phyloP scores from a whole-genome alignment of 1,140 invertebrate species.

The Melipona quadrifasciata region DNA sequence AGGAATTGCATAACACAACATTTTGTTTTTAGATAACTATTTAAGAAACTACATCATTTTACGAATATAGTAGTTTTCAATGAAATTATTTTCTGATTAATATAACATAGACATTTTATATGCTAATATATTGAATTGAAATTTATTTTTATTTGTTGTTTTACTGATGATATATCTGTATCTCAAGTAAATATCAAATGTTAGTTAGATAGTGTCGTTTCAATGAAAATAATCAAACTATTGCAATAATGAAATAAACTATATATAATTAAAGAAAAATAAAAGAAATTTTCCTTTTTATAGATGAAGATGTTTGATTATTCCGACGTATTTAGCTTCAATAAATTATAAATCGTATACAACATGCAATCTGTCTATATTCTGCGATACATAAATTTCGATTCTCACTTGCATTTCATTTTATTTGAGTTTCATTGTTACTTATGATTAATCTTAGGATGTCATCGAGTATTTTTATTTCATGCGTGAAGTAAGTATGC shows the following conservation, averaged over 20 bases:
- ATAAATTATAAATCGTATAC: background rate
- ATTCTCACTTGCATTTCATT: conserved; percentile 29
- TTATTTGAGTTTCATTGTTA: conserved; percentile 2
- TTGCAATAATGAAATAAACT: background rate
- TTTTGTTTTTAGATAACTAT: no score
- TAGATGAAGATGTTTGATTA: background rate
- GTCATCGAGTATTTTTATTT: conserved; percentile 51
- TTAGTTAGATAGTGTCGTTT: background rate
- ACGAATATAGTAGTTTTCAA: no score
- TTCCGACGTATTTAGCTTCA: background rate
- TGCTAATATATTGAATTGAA: background rate
- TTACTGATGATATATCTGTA: background rate
- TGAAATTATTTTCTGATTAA: background rate
- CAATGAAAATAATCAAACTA: background rate
- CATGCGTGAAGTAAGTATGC: conserved; percentile 50
- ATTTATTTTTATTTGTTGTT: background rate
- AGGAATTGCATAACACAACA: background rate
- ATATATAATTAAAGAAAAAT: background rate
- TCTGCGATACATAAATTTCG: no score
- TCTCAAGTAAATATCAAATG: background rate
- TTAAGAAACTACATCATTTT: no score
- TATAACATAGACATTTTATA: no score
- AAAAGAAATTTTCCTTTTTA: background rate
- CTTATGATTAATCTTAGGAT: conserved; percentile 56
- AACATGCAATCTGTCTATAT: background rate